Evolutionary conservation across 2,888 invertebrate species (phyloP).

Genomic region (Mimumesa dahlbomi): DNA sequence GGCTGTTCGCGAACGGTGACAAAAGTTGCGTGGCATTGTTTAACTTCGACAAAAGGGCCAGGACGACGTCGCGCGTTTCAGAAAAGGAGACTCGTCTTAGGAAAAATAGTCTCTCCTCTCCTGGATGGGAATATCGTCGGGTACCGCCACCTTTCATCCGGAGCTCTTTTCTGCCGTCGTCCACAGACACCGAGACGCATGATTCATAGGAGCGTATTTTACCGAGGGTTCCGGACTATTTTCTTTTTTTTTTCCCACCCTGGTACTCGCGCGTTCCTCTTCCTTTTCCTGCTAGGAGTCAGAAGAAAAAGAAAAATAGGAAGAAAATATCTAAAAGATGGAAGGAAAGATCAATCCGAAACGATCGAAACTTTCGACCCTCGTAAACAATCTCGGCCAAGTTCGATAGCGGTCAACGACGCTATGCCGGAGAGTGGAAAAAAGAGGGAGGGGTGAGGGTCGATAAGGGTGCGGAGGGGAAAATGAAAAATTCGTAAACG

Average conservation of each 20-base stretch:
- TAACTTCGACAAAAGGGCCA: constrained; percentile 61
- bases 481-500: constrained; percentile 64
- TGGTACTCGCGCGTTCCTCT: neutral
- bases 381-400: constrained; percentile 30
- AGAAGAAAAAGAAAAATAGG: too few species aligned
- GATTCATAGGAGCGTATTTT: constrained; percentile 61
- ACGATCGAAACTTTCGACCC: constrained; percentile 25
- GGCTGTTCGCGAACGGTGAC: constrained; percentile 48
- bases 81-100: neutral
- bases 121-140: neutral
- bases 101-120: neutral
- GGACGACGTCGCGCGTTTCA: neutral
- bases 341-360: constrained; percentile 17
- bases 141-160: constrained; percentile 36
- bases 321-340: too few species aligned
- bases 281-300: too few species aligned
- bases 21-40: constrained; percentile 66
- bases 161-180: constrained; percentile 61
- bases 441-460: too few species aligned
- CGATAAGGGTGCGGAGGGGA: constrained; percentile 35
- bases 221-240: constrained; percentile 13
- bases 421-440: too few species aligned
- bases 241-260: neutral
- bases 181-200: constrained; percentile 62
- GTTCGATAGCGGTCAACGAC: constrained; percentile 3